These are phyloP conservation scores for Pelvicachromis taeniatus DNA, from an alignment of 2,113 vertebrate species.

Conservation along the genomic window DNA sequence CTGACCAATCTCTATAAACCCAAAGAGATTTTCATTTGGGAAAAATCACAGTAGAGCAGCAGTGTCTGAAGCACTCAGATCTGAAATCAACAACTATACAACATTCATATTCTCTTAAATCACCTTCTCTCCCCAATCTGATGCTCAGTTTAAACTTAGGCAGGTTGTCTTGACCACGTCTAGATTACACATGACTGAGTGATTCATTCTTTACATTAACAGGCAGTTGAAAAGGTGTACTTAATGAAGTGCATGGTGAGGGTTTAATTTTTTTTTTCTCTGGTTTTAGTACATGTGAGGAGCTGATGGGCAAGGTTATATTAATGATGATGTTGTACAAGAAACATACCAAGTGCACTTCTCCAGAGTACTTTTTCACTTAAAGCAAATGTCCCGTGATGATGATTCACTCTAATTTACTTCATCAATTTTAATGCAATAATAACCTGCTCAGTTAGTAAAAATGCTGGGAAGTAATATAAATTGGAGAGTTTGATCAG, in stretches of 20 bases:
- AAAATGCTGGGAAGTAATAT: slow-evolving; percentile 29
- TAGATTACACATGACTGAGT: accelerated
- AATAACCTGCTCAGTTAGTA: slow-evolving; percentile 51
- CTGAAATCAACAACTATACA: not conserved
- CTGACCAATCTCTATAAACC: not conserved
- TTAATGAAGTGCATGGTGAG: not conserved
- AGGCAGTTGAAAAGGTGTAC: not conserved
- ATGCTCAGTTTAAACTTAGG: not conserved
- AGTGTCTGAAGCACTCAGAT: not conserved
- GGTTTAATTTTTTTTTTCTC: not conserved
- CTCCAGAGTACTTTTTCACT: slow-evolving; percentile 48
- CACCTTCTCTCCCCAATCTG: not conserved
- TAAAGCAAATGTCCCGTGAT: slow-evolving; percentile 51
- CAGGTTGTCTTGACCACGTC: not conserved
- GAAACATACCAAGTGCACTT: slow-evolving; percentile 26
- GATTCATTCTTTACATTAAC: not conserved
- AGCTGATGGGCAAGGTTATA: slow-evolving; percentile 1
- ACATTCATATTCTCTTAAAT: not conserved
- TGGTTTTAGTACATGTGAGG: slow-evolving; percentile 26
- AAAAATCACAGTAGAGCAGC: not conserved
- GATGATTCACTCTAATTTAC: slow-evolving; percentile 60
- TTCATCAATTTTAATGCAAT: slow-evolving; percentile 61
- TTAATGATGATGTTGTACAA: slow-evolving; percentile 26
- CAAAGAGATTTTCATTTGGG: not conserved
- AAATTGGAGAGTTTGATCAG: slow-evolving; percentile 27